Evolutionary conservation across 2,113 vertebrate species (phyloP).

Genomic region (Gobius niger): DNA sequence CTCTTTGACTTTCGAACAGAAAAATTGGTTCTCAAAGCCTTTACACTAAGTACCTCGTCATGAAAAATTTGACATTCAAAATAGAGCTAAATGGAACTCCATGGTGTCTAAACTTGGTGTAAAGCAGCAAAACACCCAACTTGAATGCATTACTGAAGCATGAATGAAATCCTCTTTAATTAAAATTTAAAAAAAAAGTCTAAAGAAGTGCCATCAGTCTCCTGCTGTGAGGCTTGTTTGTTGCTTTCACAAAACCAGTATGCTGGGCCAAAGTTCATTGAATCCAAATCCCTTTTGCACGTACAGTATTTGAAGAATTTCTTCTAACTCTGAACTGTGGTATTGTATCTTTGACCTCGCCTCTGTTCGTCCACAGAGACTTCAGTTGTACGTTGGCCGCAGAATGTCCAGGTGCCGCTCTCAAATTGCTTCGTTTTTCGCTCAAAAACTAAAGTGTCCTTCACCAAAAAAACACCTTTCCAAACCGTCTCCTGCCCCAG

Average conservation of each 20-base stretch:
- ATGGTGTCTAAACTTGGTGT: too few relatives aligned
- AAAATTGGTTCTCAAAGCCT: too few relatives aligned
- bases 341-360: slow-evolving; percentile 62
- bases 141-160: too few relatives aligned
- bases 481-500: slow-evolving; percentile 49
- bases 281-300: slow-evolving; percentile 37
- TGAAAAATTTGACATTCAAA: too few relatives aligned
- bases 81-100: too few relatives aligned
- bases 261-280: slow-evolving; percentile 50
- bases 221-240: too few relatives aligned
- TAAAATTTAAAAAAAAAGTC: too few relatives aligned
- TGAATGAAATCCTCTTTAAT: too few relatives aligned
- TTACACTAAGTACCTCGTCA: too few relatives aligned
- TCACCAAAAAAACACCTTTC: slow-evolving; percentile 48
- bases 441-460: slow-evolving; percentile 61
- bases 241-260: background rate
- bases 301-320: slow-evolving; percentile 51
- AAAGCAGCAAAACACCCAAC: too few relatives aligned
- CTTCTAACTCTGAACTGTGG: slow-evolving; percentile 51
- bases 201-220: too few relatives aligned
- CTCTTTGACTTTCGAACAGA: too few relatives aligned
- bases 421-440: slow-evolving; percentile 66
- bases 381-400: slow-evolving; percentile 46
- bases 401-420: slow-evolving; percentile 57
- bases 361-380: slow-evolving; percentile 48